Percentiles rank a stretch among this genome's conserved stretches.
Conservation (phyloP, 2,797 vertebrate species). For the Helarctos malayanus region DNA sequence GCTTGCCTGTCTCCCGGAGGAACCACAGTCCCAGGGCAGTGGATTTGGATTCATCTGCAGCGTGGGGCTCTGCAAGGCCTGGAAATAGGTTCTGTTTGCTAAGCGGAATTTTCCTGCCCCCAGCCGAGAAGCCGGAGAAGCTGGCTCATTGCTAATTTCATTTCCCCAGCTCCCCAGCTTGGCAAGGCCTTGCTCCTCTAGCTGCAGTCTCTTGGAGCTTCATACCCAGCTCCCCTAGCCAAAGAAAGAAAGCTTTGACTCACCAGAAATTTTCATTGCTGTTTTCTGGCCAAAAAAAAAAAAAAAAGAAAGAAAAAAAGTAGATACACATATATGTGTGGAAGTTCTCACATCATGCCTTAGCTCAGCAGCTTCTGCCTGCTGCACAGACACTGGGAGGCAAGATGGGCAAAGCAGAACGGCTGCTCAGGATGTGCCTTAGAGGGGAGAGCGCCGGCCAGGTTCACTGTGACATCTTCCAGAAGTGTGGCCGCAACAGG, state of each 20-base stretch:
- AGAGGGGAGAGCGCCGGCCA: neutral
- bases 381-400: neutral
- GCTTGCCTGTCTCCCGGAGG: neutral
- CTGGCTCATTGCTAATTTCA: constrained; percentile 63
- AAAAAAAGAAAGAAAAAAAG: constrained; percentile 10
- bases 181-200: constrained; percentile 55
- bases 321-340: neutral
- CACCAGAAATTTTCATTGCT: constrained; percentile 78
- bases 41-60: neutral
- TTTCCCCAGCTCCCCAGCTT: constrained; percentile 61
- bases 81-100: constrained; percentile 70
- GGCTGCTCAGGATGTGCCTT: neutral
- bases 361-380: constrained; percentile 67
- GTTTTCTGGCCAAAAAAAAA: constrained; percentile 61
- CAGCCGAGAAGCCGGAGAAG: neutral
- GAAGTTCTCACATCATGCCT: constrained; percentile 42
- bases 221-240: constrained; percentile 59
- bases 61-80: neutral
- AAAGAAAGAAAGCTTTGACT: constrained; percentile 77
- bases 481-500: neutral
- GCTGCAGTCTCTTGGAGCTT: constrained; percentile 64
- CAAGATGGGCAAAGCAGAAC: constrained; percentile 24
- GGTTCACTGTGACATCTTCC: neutral
- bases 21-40: neutral
- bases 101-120: constrained; percentile 73